Evolutionary conservation across 2,113 vertebrate species (phyloP).

Genomic region (Sylvietta virens): DNA sequence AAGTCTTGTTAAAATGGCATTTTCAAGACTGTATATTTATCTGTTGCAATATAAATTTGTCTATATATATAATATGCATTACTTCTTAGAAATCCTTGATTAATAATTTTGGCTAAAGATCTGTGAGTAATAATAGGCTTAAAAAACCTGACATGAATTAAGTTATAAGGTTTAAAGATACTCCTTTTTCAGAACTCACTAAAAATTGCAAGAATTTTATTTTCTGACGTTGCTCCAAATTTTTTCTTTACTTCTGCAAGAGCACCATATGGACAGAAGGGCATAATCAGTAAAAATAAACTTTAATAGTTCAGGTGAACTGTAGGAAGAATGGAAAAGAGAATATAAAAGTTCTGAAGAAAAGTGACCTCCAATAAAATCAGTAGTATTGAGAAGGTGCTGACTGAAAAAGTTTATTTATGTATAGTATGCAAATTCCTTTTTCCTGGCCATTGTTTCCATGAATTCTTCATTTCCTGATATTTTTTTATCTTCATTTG

Average conservation of each 20-base stretch:
- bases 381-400: neutral
- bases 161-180: neutral
- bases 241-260: neutral
- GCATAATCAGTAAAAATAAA: neutral
- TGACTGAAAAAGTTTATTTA: neutral
- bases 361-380: neutral
- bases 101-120: neutral
- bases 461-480: neutral
- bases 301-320: neutral
- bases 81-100: neutral
- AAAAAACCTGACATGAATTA: neutral
- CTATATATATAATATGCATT: neutral
- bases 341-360: neutral
- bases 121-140: neutral
- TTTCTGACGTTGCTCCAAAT: neutral
- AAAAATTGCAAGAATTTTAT: neutral
- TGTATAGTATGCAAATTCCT: neutral
- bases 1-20: neutral
- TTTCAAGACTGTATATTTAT: neutral
- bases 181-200: neutral
- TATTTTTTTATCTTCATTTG: neutral
- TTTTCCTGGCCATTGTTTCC: neutral
- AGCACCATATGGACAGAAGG: neutral
- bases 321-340: neutral
- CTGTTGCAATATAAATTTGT: neutral